Base-by-base conservation (phyloP, 2,888 invertebrate species). In the Limenitis camilla region DNA sequence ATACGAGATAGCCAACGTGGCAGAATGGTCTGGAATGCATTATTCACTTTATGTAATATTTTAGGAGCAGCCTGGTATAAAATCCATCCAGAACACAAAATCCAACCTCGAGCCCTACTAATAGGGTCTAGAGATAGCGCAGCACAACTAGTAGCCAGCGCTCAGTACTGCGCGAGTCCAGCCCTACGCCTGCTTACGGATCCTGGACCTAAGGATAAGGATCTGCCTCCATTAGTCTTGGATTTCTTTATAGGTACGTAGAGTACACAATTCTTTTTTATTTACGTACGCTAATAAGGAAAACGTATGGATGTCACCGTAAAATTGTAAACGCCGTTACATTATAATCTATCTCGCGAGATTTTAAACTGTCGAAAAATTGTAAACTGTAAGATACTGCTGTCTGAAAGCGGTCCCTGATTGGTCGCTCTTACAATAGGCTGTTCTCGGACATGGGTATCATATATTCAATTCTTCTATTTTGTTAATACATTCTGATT, bases 1-100 rank as follows among this genome's bases (percentile, higher is more conserved):
- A 33, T 9, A 9, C 7, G 9, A 33, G n/a, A 33, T 8, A 33
- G 5, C 33, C 33, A 33, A 6, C 9, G 5, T 33, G 8, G n/a
- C 4, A 33, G 33, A 33, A 8, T 9, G 33, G 33, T 33, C 33
- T 33, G 33, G 8, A 9, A 7, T 3, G 5, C 29, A 29, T 6
- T 10, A 4, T 42, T 30, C 6, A 42, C 8, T 11, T 8, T 30
- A 29, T 6, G 5, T 0, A 45, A 6, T 36, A 4, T 33, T 11
- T 0, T 7, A 85, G 86, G 85, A 2, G 85, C 81, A 1, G 86
- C 85, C 0, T 87, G 86, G 86, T 85, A 79, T 75, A 74, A 74
- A 11, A 62, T 85, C 7, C 62, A 60, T 9, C 36, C 62, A 0
- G 71, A 68, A 1, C 65, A 72, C 32, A 71, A 68, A 27, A 67